Evolutionary conservation across 2,888 invertebrate species (phyloP), one percentile per base, ranked within the genome.

Genomic region (Amiota communis): DNA sequence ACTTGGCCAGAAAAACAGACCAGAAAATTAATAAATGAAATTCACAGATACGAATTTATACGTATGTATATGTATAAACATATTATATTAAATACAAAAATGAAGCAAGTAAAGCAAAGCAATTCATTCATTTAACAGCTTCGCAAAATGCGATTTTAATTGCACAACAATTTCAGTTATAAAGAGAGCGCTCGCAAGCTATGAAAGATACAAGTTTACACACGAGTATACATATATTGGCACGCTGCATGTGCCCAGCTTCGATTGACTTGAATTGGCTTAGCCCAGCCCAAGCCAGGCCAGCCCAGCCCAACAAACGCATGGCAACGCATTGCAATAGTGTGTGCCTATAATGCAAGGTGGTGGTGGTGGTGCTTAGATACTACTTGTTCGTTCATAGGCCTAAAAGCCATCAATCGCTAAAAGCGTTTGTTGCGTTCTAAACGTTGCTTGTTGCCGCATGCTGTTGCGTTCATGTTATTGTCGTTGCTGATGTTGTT

Each of bases 61-160:
- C 23, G 3, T 23, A 23, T 2, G 23, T 23, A 23, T 23, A 23
- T 23, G 3, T 3, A 23, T 23, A 23, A 2, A 23, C 23, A 23
- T 23, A 23, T 23, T 36, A 6, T 36, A 36, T 36, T 36, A 36
- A 36, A 36, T 6, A 36, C 8, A 36, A 36, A 36, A 36, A 36
- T 36, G 4, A 36, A 36, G 36, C 36, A 36, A 36, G 36, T 36
- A 36, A 11, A 13, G 53, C 53, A 53, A 53, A 63, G 76, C 78
- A 79, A 78, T 80, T 82, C 81, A 82, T 75, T 67, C 77, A 79
- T 76, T 81, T 75, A 77, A 71, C 68, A 74, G 76, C 74, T 49
- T 61, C 36, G 20, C 67, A 84, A 82, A 36, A 81, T 76, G 82
- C 75, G 79, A 78, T 85, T 82, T 82, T 85, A 82, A 85, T 82